Conservation (phyloP, 2,797 vertebrate species). For the Eulemur albifrons region DNA sequence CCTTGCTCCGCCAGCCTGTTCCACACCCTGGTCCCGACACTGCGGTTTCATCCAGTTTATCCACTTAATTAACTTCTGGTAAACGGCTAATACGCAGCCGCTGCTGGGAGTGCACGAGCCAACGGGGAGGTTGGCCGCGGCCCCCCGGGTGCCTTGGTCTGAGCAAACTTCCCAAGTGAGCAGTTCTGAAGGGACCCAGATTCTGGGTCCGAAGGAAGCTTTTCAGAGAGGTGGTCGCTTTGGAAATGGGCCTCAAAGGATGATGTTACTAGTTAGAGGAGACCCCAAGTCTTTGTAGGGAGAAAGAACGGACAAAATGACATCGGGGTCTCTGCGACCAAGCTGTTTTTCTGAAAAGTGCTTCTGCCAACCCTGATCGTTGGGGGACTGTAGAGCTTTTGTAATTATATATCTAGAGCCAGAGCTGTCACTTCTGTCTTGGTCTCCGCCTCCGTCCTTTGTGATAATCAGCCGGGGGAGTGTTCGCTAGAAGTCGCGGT, state of each 20-base stretch:
- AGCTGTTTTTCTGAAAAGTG: background rate
- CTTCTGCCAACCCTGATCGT: background rate
- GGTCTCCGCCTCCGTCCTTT: background rate
- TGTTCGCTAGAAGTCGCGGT: background rate
- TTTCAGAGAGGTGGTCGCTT: background rate
- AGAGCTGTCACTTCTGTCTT: rapidly evolving
- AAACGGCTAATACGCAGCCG: background rate
- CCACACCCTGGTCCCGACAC: background rate
- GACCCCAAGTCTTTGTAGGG: background rate
- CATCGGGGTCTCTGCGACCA: background rate
- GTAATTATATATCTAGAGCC: background rate
- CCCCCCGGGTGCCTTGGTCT: background rate
- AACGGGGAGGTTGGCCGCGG: background rate
- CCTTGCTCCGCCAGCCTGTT: background rate
- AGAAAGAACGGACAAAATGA: background rate
- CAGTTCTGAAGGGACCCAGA: too few species aligned
- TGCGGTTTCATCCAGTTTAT: background rate
- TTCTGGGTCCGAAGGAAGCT: background rate
- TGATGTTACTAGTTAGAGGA: background rate
- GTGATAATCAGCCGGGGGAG: background rate
- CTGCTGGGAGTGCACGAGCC: background rate
- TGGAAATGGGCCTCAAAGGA: background rate
- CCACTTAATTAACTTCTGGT: background rate
- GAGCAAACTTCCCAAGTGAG: background rate
- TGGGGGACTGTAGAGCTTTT: background rate